Evolutionary conservation across 2,113 vertebrate species (phyloP).

Genomic region (Calypte anna): DNA sequence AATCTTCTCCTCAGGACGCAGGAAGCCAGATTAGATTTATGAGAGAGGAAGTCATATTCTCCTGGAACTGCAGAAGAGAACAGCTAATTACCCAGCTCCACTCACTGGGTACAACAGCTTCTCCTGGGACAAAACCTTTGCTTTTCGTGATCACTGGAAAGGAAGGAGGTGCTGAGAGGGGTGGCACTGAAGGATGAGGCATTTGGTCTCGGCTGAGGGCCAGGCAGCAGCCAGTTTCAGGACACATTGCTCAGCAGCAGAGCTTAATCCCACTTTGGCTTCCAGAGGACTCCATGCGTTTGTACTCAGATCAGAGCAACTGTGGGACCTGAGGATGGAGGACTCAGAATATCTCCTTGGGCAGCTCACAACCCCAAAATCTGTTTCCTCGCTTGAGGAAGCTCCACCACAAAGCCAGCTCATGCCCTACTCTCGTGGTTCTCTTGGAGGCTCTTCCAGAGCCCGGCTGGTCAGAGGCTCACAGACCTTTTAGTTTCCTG

Average conservation of each 20-base stretch:
- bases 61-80: background rate
- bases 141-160: background rate
- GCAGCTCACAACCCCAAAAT: background rate
- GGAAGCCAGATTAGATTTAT: constrained; percentile 53
- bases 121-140: background rate
- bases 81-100: background rate
- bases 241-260: background rate
- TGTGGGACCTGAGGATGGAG: background rate
- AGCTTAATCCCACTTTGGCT: background rate
- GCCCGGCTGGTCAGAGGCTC: background rate
- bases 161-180: background rate
- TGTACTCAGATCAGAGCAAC: background rate
- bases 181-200: background rate
- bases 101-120: background rate
- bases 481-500: constrained; percentile 18
- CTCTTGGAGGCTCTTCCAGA: constrained; percentile 46
- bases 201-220: background rate
- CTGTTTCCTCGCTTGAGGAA: background rate
- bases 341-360: background rate
- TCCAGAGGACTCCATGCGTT: fast-evolving
- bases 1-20: constrained; percentile 36
- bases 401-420: background rate
- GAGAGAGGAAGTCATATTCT: constrained; percentile 28
- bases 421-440: background rate
- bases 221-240: background rate